phyloP scores from a whole-genome alignment of 2,797 vertebrate species.

The Gallinago solitaria region DNA sequence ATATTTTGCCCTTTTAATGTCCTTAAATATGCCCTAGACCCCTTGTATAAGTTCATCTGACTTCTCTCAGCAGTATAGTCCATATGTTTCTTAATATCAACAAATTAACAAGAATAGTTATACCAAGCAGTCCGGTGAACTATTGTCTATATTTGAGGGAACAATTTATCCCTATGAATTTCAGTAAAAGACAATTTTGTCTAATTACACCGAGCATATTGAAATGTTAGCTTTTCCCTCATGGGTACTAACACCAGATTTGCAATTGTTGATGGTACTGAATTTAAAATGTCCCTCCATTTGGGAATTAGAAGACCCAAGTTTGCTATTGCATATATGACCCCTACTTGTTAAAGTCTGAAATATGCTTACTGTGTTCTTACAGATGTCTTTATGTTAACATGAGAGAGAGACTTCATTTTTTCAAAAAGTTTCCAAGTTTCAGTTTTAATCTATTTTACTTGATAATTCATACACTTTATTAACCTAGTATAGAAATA shows the following conservation, averaged over 20 bases:
- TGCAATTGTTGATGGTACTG: neutral
- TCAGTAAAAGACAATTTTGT: slow-evolving; percentile 52
- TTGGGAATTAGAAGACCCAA: neutral
- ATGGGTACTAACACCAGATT: slow-evolving; percentile 18
- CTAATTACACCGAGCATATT: slow-evolving; percentile 54
- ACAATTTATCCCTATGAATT: slow-evolving; percentile 40
- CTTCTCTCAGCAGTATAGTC: neutral
- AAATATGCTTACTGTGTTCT: neutral
- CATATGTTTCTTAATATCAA: slow-evolving; percentile 43
- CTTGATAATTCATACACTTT: neutral
- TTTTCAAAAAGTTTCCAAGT: neutral
- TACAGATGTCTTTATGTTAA: neutral
- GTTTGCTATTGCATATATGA: neutral
- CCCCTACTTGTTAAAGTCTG: neutral
- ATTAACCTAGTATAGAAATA: neutral
- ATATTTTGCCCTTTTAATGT: neutral
- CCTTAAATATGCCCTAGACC: neutral
- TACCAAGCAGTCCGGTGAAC: neutral
- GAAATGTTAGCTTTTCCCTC: slow-evolving; percentile 57
- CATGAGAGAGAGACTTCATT: neutral
- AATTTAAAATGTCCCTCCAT: slow-evolving; percentile 41
- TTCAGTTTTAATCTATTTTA: neutral
- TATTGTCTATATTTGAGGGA: slow-evolving; percentile 33
- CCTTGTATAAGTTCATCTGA: neutral
- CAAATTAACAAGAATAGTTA: slow-evolving; percentile 29